Base-by-base conservation (phyloP, 2,113 vertebrate species). In the Atrichornis clamosus region DNA sequence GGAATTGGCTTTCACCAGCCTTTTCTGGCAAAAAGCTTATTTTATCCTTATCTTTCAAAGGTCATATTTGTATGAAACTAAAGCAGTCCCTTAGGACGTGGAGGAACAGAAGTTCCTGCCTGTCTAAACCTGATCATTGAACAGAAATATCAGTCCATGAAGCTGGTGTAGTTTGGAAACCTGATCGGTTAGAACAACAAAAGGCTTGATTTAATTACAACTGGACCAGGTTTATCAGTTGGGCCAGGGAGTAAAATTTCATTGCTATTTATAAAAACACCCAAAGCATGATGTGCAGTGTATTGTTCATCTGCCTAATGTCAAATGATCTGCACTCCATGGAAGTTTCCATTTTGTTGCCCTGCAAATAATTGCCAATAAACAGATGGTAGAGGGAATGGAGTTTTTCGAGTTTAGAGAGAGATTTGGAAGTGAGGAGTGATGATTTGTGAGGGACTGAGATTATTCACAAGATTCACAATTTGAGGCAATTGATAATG, bases 31-130 rank as follows among this genome's bases (percentile, higher is more conserved):
- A 85, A 95, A 94, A 76, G 30, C 41, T 73, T 85, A 79, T 72
- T 95, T 94, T 81, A 82, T 84, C 58, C 50, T 84, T 86, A 84
- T 53, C 26, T 94, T 92, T 86, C 64, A 74, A 91, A 72, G 35
- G 42, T 35, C 6, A 3, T 56, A 39, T 78, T 90, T 89, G 18
- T 89, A 64, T 72, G 79, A 96, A 96, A 89, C n/a, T 55, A 68
- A 92, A 95, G 85, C 17, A 84, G 63, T 81, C 75, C 82, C 85
- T 72, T 56, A 75, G 60, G 76, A 83, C 0, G 8, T 70, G 13
- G 39, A 37, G 50, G 59, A 94, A 22, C 13, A 76, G 24, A 5
- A 6, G 46, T 90, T 91, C 22, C 46, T 76, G 47, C 32, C 53
- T 88, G 33, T 78, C 28, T 88, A 67, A 90, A 73, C 55, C 26